phyloP scores from a whole-genome alignment of 2,888 invertebrate species.

The Lochmaea capreae region DNA sequence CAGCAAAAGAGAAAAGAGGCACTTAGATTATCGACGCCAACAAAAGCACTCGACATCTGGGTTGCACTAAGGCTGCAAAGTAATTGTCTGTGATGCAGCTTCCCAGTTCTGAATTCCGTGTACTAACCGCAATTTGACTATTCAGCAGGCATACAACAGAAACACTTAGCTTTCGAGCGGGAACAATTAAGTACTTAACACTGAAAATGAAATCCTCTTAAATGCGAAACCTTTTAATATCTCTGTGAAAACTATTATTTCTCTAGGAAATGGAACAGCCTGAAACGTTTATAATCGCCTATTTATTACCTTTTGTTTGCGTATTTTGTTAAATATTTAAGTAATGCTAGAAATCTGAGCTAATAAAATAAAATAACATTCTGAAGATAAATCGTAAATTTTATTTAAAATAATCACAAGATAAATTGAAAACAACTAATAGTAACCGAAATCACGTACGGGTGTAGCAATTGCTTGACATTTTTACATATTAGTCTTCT shows the following conservation, averaged over 20 bases:
- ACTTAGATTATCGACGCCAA: conserved; percentile 29
- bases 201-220: conserved; percentile 30
- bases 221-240: conserved; percentile 29
- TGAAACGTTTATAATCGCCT: conserved; percentile 6
- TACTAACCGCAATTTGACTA: conserved; percentile 33
- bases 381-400: background rate
- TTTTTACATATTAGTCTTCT: no score
- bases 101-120: conserved; percentile 24
- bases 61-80: conserved; percentile 34
- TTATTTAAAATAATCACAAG: no score
- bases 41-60: conserved; percentile 33
- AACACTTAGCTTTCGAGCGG: conserved; percentile 30
- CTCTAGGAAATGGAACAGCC: conserved; percentile 3
- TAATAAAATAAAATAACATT: background rate
- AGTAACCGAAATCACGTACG: no score
- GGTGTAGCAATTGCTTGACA: no score
- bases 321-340: background rate
- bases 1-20: conserved; percentile 24
- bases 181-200: conserved; percentile 35
- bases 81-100: conserved; percentile 32
- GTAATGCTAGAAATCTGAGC: background rate
- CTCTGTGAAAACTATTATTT: conserved; percentile 24
- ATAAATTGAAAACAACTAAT: no score
- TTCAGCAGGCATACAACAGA: conserved; percentile 36
- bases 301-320: conserved; percentile 6